Evolutionary conservation across 1,140 invertebrate species (phyloP), one percentile per base, ranked within the genome.

Genomic region (Papilio xuthus): DNA sequence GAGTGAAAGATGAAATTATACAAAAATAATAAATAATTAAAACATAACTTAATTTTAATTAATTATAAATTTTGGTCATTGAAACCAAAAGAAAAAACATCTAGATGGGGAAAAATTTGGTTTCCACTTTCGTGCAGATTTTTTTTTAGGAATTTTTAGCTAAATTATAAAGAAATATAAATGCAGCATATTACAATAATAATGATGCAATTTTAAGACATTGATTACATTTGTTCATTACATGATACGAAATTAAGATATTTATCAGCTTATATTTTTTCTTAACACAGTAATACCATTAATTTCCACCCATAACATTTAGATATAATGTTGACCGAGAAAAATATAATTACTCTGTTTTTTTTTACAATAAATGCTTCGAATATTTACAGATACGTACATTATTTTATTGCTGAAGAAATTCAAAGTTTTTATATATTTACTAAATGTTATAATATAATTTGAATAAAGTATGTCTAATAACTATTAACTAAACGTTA

Each of bases 311-410:
- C 84, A 83, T 86, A 87, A 87, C 80, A 86, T 85, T 83, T 88
- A 90, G 81, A 87, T 87, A 86, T 88, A 83, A 79, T 90, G 84
- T 88, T 85, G 87, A 88, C 84, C 89, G 90, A 92, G 90, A 93
- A 93, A 92, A 93, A 93, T 93, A 93, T 93, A 93, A 87, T 89
- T 88, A 86, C 87, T 93, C 89, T 92, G 89, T 89, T 84, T 85
- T 84, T 81, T 92, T 92, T 88, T 92, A 92, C 89, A 92, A 90
- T 92, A 90, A 89, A 89, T 86, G 86, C 77, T 90, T 91, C 81
- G 82, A 86, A 86, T 93, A 93, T 92, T 92, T 92, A 92, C 91
- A 92, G 87, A 87, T 92, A 92, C 85, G 83, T 92, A 92, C 86
- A 92, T 84, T 83, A 83, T 84, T 88, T 93, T 93, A 92, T 92